Conservation (phyloP, 2,113 vertebrate species). For the Pangasianodon gigas region DNA sequence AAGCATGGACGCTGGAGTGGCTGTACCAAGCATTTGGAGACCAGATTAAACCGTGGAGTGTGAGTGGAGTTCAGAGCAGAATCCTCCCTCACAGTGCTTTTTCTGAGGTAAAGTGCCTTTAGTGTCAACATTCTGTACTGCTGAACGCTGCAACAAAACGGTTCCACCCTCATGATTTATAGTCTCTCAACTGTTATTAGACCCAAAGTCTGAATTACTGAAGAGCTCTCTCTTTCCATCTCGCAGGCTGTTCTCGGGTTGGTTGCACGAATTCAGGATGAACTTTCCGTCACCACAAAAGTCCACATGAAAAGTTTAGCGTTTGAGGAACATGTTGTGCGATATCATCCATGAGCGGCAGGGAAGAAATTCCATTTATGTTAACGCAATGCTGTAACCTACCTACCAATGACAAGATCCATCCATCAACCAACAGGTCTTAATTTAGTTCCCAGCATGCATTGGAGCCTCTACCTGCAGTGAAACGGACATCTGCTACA, state of each 20-base stretch:
- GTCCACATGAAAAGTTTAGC: slow-evolving; percentile 52
- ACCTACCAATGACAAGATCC: slow-evolving; percentile 26
- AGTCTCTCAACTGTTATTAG: slow-evolving; percentile 70
- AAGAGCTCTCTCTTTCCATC: slow-evolving; percentile 52
- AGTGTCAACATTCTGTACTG: slow-evolving; percentile 71
- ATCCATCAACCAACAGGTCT: slow-evolving; percentile 37
- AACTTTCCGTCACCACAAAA: slow-evolving; percentile 54
- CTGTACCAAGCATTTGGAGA: slow-evolving; percentile 47
- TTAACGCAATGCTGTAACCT: slow-evolving; percentile 8
- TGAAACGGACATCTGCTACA: slow-evolving; percentile 1
- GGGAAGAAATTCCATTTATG: slow-evolving; percentile 23
- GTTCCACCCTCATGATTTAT: slow-evolving; percentile 70
- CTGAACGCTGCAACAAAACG: slow-evolving; percentile 63
- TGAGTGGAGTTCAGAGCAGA: slow-evolving; percentile 57
- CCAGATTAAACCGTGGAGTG: slow-evolving; percentile 51
- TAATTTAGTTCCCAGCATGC: slow-evolving; percentile 31
- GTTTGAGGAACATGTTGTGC: slow-evolving; percentile 57
- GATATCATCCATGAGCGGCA: slow-evolving; percentile 42
- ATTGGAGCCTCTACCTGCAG: slow-evolving; percentile 21
- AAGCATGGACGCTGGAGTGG: slow-evolving; percentile 58
- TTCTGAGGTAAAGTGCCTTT: slow-evolving; percentile 68
- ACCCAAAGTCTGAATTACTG: slow-evolving; percentile 61
- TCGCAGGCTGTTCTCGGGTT: slow-evolving; percentile 42
- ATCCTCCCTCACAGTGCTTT: slow-evolving; percentile 50
- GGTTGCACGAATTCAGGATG: slow-evolving; percentile 3